These are phyloP conservation scores for Cryptotermes secundus DNA, from an alignment of 1,140 invertebrate species.

Conservation along the genomic window DNA sequence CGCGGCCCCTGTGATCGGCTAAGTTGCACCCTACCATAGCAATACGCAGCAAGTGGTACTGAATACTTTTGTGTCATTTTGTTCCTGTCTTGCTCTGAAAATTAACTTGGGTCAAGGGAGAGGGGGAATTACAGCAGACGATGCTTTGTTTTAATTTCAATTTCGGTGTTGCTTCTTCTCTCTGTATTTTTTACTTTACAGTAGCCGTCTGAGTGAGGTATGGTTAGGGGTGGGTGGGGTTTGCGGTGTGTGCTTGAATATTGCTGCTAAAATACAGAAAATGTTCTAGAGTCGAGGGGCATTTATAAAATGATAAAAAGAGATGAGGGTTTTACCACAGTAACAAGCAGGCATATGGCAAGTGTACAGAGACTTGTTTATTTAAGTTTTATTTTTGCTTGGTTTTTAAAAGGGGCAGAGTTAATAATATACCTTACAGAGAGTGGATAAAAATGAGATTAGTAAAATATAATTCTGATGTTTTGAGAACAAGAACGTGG, in stretches of 20 bases:
- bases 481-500: no score
- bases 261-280: no score
- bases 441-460: no score
- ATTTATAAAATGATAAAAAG: neutral
- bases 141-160: constrained; percentile 17
- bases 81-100: constrained; percentile 1
- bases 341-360: no score
- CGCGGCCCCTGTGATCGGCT: no score
- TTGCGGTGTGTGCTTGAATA: neutral
- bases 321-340: neutral
- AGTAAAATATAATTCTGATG: no score
- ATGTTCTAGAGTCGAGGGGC: neutral
- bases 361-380: no score
- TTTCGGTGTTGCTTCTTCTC: neutral
- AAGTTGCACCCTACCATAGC: no score
- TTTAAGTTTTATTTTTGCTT: no score
- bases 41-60: no score
- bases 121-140: neutral
- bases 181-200: neutral
- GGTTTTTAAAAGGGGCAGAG: no score
- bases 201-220: neutral
- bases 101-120: neutral
- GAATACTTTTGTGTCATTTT: neutral
- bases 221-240: neutral
- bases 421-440: no score